Base-by-base conservation (phyloP, 2,888 invertebrate genomes). In the Brenthis ino region DNA sequence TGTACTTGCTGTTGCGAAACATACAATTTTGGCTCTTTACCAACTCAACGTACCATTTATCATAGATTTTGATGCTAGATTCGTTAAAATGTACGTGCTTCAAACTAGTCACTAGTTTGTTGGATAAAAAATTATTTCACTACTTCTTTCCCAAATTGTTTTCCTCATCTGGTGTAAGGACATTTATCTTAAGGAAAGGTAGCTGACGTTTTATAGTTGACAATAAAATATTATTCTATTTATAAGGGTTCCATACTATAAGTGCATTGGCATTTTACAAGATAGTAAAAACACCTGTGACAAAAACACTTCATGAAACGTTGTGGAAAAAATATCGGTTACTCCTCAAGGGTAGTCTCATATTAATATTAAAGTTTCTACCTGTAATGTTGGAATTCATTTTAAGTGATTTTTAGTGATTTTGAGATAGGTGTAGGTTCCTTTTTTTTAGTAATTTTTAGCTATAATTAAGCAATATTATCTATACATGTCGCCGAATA, bases 11-110 rank as follows among this genome's bases (percentile, higher is more conserved):
- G 54, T 67, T 61, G 50, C 63, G 48, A 16, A 63, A 67, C 50
- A 51, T 67, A n/a, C 51, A 63, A 67, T 56, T 50, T 63, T 67
- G 63, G 63, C 56, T 56, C 63, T 43, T 13, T 56, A 61, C 67
- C 56, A 63, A 67, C 11, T 63, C 56, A 28, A 48, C 12, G n/a
- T 48, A 12, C 12, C 16, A 60, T 60, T 50, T 60, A 58, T 58
- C 58, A 48, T 24, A 58, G 47, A 47, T 58, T 58, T 58, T 58
- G 47, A 48, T 58, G 47, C 14, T 14, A 48, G 20, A 48, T 47
- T 58, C 48, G 24, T 48, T 58, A 24, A 60, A 28, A 16, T 28
- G 11, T 28, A 48, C 60, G n/a, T 60, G 28, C 48, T 60, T 28
- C 48, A 50, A 48, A 50, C 28, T 28, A 24, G 60, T 28, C 11